Conservation (phyloP, 2,888 invertebrate genomes). For the Teinopalpus imperialis region DNA sequence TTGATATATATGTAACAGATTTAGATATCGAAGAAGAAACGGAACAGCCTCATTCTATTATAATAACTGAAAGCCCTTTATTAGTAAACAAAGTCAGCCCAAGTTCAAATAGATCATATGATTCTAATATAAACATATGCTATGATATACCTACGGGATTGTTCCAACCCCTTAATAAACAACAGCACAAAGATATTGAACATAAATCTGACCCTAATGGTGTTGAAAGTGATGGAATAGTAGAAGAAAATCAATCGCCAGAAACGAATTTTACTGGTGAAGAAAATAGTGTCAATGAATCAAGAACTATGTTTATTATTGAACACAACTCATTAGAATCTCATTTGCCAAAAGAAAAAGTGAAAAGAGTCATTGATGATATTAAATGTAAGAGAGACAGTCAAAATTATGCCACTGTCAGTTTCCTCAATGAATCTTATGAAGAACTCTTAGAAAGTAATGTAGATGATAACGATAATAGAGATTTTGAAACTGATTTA, state of each 20-base stretch:
- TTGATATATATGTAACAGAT: conserved; percentile 52
- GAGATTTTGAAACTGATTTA: conserved; percentile 37
- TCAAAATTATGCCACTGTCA: conserved; percentile 62
- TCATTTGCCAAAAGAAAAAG: conserved; percentile 30
- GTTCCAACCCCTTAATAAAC: conserved; percentile 26
- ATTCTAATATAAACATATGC: conserved; percentile 43
- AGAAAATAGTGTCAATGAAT: background rate
- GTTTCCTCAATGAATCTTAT: conserved; percentile 65
- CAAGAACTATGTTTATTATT: background rate
- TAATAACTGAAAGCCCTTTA: conserved; percentile 63
- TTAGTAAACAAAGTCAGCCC: conserved; percentile 47
- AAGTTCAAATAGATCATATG: conserved; percentile 47
- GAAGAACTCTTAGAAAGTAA: conserved; percentile 74
- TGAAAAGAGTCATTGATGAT: conserved; percentile 28
- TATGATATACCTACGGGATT: conserved; percentile 46
- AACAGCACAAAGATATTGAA: conserved; percentile 19
- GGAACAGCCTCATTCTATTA: conserved; percentile 73
- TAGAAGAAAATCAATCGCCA: background rate
- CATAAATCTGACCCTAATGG: conserved; percentile 31
- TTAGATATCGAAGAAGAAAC: conserved; percentile 64
- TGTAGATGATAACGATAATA: conserved; percentile 64
- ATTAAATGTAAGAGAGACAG: conserved; percentile 53
- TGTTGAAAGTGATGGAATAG: conserved; percentile 18
- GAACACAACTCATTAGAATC: conserved; percentile 3
- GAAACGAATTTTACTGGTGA: conserved; percentile 6